A percentile compares a stretch with the other conserved stretches of the same genome.
Evolutionary conservation across 2,797 vertebrate species (phyloP).

Genomic region (Babyrousa celebensis): DNA sequence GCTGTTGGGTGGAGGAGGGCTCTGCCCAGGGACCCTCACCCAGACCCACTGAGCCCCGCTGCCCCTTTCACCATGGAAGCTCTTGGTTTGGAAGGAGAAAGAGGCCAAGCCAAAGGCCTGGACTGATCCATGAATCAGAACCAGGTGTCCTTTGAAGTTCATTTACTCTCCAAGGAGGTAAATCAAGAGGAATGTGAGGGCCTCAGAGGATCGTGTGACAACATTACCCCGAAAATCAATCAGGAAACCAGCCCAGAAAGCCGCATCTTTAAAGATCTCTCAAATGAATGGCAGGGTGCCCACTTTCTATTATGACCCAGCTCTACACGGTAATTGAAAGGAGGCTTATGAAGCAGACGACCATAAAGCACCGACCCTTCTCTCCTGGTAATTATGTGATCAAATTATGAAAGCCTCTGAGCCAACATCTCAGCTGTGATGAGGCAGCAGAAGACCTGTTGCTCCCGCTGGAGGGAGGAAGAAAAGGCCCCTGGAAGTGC

Average conservation of each 20-base stretch:
- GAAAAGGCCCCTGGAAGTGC: background rate
- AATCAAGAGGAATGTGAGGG: conserved; percentile 2
- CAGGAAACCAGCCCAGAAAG: background rate
- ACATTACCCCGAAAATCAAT: background rate
- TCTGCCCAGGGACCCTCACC: background rate
- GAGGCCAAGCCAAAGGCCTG: background rate
- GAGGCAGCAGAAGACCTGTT: background rate
- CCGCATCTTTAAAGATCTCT: conserved; percentile 26
- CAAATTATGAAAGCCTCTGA: conserved; percentile 40
- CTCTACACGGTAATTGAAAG: background rate
- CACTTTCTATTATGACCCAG: background rate
- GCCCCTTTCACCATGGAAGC: background rate
- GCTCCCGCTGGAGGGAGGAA: background rate
- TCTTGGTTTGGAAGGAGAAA: background rate
- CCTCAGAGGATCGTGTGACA: background rate
- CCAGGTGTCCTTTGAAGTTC: background rate
- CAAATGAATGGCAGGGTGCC: background rate
- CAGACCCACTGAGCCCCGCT: fast-evolving
- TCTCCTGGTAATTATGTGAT: conserved; percentile 20
- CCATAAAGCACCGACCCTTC: background rate
- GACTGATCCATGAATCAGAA: background rate
- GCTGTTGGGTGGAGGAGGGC: fast-evolving
- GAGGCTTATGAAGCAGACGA: background rate
- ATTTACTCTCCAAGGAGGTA: background rate
- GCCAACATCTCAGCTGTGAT: background rate